Evolutionary conservation across 2,797 vertebrate genomes (phyloP), one percentile per base, ranked within the genome.

Genomic region (Clarias fuscus): DNA sequence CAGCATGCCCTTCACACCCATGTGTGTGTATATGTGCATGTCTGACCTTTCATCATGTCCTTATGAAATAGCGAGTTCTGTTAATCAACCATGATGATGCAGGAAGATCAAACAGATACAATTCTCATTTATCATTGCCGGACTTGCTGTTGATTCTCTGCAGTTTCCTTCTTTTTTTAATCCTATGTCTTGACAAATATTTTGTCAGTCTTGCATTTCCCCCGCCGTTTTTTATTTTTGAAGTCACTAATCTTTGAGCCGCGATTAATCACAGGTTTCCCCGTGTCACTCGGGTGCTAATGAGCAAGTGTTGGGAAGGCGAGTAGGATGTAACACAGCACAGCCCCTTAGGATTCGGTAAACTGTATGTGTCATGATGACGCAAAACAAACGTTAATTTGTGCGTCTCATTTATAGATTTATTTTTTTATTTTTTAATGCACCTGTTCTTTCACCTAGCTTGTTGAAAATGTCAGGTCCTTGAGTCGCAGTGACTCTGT

Each of bases 71-170:
- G n/a, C 73, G 17, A 88, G 71, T 71, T 80, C 81, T 75, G 43
- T 92, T 90, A 91, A 64, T 30, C 82, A 85, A 75, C 33, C 68
- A 78, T 33, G 82, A 87, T 84, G 79, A 89, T 86, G 85, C 82
- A 53, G 67, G 86, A 88, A 86, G 85, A 88, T 75, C 10, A 53
- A 22, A 10, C 64, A 4, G 75, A 85, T 71, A n/a, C 30, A 10
- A 68, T 24, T 58, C 13, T 58, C 53, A 77, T 58, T 58, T 15
- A 1, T 77, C 53, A 2, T 8, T 22, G 59, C 59, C 0, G 0
- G 76, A 2, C 15, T 20, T 4, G 7, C 7, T 30, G 43, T 58
- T 58, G 48, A 58, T 56, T 8, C 14, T 8, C 30, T 70, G 18
- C 30, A 33, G 0, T 37, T 40, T 71, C 33, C 7, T 37, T 37